Percentiles rank a stretch among this genome's conserved stretches.
Evolutionary conservation across 2,797 vertebrate genomes (phyloP).

Genomic region (Chloroceryle amazona): DNA sequence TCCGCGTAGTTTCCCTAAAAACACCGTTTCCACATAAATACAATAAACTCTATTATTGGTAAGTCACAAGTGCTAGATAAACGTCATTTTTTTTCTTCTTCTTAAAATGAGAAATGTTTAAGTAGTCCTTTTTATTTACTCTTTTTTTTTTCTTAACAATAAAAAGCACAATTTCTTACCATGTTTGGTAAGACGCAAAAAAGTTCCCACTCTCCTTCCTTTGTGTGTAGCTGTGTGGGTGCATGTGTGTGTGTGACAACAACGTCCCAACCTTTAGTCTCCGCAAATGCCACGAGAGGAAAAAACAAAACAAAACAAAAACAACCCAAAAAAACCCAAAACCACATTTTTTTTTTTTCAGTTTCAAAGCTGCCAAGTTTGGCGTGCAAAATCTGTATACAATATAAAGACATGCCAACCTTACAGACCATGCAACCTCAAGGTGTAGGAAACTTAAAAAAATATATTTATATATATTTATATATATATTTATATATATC

Average conservation of each 20-base stretch:
- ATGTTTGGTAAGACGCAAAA: slow-evolving; percentile 74
- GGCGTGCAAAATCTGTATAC: slow-evolving; percentile 83
- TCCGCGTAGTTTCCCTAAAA: slow-evolving; percentile 82
- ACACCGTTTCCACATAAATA: slow-evolving; percentile 91
- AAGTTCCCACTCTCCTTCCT: slow-evolving; percentile 63
- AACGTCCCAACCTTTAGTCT: slow-evolving; percentile 58
- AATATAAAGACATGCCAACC: slow-evolving; percentile 82
- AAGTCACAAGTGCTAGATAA: slow-evolving; percentile 90
- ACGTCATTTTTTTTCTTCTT: slow-evolving; percentile 61
- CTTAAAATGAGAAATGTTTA: slow-evolving; percentile 87
- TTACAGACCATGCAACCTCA: slow-evolving; percentile 61
- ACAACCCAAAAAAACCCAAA: neutral
- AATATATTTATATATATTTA: slow-evolving; percentile 86
- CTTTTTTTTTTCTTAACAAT: slow-evolving; percentile 68
- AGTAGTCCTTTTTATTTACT: slow-evolving; percentile 79
- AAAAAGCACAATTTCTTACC: slow-evolving; percentile 80
- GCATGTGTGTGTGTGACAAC: slow-evolving; percentile 44
- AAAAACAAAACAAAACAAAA: neutral
- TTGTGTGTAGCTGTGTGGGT: slow-evolving; percentile 33
- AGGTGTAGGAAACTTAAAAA: slow-evolving; percentile 75
- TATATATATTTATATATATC: slow-evolving; percentile 85
- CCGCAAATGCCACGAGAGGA: slow-evolving; percentile 71
- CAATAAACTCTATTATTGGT: slow-evolving; percentile 84
- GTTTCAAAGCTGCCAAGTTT: slow-evolving; percentile 83
- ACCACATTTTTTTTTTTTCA: neutral